Conservation (phyloP, 2,888 invertebrate genomes). For the Spisula solida region DNA sequence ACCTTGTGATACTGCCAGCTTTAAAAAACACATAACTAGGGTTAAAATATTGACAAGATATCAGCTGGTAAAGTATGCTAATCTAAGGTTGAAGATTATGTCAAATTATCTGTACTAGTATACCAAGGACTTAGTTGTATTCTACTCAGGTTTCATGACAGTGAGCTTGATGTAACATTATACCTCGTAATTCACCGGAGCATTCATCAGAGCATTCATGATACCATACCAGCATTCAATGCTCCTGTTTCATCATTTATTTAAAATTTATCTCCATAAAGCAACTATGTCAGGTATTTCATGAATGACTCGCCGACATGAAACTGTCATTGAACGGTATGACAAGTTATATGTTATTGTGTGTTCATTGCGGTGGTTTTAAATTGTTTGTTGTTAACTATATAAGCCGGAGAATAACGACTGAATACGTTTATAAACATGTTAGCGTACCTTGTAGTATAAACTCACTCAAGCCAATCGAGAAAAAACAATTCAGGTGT, state of each 20-base stretch:
- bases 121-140: too few species aligned
- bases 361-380: background rate
- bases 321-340: conserved; percentile 9
- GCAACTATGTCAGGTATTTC: background rate
- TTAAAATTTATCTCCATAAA: background rate
- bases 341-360: background rate
- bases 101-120: too few species aligned
- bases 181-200: too few species aligned
- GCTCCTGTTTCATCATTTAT: background rate
- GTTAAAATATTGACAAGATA: too few species aligned
- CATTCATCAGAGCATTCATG: too few species aligned
- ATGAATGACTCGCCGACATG: background rate
- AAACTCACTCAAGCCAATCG: conserved; percentile 24
- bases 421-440: background rate
- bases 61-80: too few species aligned
- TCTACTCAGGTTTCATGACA: too few species aligned
- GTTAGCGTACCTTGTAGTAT: background rate
- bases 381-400: background rate
- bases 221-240: too few species aligned
- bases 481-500: conserved; percentile 56
- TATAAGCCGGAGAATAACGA: background rate
- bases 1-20: too few species aligned
- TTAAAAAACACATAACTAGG: too few species aligned
- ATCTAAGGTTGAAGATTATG: too few species aligned
- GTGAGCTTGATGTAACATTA: too few species aligned